Base-by-base conservation (phyloP, 2,888 invertebrate species). In the Callinectes sapidus region DNA sequence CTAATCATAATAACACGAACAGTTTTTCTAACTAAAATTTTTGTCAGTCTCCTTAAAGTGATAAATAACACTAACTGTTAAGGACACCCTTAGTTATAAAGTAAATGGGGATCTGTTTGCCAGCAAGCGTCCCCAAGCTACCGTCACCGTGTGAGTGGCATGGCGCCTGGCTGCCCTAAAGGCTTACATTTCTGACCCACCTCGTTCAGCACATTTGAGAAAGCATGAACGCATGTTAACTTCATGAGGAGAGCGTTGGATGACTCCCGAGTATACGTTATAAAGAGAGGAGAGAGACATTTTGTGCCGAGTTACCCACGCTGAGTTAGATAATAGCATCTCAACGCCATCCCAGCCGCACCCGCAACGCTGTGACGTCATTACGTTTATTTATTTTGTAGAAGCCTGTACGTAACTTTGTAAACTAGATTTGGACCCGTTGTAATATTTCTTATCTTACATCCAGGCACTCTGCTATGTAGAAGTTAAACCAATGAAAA, bases 211-310 rank as follows among this genome's bases (percentile, higher is more conserved):
- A 90, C 35, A 90, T 90, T 92, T 90, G 90, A 92, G 85, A 10
- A 35, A 93, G 93, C 93, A 93, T 93, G 93, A 35, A 28, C 66
- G 93, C 93, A 93, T 93, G 93, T 93, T 93, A 93, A 93, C 93
- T 93, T 93, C 93, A 93, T 93, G 93, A 91, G 66, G 35, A 32
- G 39, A 89, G 87, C 85, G 71, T 39, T 81, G 89, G 61, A 61
- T 88, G 88, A 81, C 81, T 81, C 81, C 81, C 81, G 81, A 35
- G 81, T 81, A 81, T 35, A 81, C 81, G 28, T 71, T n/a, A 13
- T 32, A 81, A 81, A 35, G 16, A 81, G 81, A 35, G 81, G 81
- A 81, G 81, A 81, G 32, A 81, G 81, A 81, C 35, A 81, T 35
- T 61, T 16, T 81, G n/a, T 81, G 35, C 81, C 81, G 81, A 81